Percentiles rank a stretch among this genome's conserved stretches.
Evolutionary conservation across 1,140 invertebrate species (phyloP).

Genomic region (Drosophila orena): DNA sequence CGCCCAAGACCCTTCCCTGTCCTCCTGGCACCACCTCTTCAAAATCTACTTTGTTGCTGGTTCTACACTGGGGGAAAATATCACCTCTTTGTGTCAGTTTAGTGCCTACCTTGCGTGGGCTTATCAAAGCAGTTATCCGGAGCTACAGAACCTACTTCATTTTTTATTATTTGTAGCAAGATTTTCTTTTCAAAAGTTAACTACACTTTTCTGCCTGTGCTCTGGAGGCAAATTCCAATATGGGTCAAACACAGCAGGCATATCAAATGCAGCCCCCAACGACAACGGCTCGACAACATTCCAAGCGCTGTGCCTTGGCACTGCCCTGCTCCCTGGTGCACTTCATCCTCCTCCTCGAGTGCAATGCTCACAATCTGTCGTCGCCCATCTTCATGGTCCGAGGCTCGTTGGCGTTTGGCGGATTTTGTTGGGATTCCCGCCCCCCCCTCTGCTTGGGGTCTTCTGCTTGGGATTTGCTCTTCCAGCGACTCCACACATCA

Average conservation of each 20-base stretch:
- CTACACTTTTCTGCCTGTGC: conserved; percentile 5
- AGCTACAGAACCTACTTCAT: no score
- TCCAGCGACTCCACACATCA: conserved; percentile 51
- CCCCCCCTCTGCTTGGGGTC: conserved; percentile 13
- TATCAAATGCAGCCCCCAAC: conserved; percentile 74
- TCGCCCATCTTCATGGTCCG: conserved; percentile 66
- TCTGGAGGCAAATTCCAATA: conserved; percentile 77
- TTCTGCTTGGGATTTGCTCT: conserved; percentile 2
- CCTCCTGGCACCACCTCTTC: not conserved
- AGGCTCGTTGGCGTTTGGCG: conserved; percentile 38
- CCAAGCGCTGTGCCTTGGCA: conserved; percentile 34
- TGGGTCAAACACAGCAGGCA: conserved; percentile 83
- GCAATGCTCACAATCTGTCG: conserved; percentile 69
- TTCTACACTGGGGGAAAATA: not conserved
- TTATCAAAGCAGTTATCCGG: no score
- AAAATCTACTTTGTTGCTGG: conserved; percentile 29
- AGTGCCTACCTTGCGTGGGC: no score
- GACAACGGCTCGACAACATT: conserved; percentile 54
- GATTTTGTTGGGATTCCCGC: conserved; percentile 77
- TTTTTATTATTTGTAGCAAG: no score
- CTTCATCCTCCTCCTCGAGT: conserved; percentile 27
- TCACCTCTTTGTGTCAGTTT: no score
- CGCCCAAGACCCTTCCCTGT: not conserved
- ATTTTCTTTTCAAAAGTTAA: not conserved
- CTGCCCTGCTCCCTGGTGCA: not conserved